Conservation (phyloP, 2,888 invertebrate species). For the Esperia sulphurella region DNA sequence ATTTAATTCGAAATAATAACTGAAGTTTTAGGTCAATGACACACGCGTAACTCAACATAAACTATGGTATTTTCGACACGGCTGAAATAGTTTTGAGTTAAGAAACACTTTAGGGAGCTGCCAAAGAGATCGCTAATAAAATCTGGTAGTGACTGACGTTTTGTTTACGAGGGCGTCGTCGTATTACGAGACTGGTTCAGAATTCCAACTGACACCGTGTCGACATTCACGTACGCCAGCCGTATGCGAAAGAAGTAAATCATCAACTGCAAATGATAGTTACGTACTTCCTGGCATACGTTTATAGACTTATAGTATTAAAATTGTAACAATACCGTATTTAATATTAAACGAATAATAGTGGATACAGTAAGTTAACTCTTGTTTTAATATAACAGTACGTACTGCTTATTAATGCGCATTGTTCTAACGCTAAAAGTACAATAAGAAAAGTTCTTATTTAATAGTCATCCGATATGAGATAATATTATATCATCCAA, state of each 20-base stretch:
- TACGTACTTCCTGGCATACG: neutral
- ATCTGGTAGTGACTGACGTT: slow-evolving; percentile 46
- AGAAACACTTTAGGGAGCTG: slow-evolving; percentile 42
- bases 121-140: slow-evolving; percentile 49
- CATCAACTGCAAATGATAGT: neutral
- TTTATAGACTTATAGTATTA: neutral
- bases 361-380: neutral
- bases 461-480: too few relatives aligned
- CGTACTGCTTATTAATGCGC: neutral
- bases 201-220: slow-evolving; percentile 37
- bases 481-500: too few relatives aligned
- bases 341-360: neutral
- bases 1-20: slow-evolving; percentile 28
- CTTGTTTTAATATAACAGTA: neutral
- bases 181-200: slow-evolving; percentile 48
- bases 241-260: neutral
- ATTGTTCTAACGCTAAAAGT: neutral
- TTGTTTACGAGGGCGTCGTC: slow-evolving; percentile 50
- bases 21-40: slow-evolving; percentile 58
- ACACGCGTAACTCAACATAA: slow-evolving; percentile 31
- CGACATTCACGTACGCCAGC: slow-evolving; percentile 41
- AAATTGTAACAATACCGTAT: neutral
- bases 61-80: slow-evolving; percentile 39
- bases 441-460: too few relatives aligned
- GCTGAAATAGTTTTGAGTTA: slow-evolving; percentile 43